Evolutionary conservation across 2,888 invertebrate genomes (phyloP).

Genomic region (Piscicola geometra): DNA sequence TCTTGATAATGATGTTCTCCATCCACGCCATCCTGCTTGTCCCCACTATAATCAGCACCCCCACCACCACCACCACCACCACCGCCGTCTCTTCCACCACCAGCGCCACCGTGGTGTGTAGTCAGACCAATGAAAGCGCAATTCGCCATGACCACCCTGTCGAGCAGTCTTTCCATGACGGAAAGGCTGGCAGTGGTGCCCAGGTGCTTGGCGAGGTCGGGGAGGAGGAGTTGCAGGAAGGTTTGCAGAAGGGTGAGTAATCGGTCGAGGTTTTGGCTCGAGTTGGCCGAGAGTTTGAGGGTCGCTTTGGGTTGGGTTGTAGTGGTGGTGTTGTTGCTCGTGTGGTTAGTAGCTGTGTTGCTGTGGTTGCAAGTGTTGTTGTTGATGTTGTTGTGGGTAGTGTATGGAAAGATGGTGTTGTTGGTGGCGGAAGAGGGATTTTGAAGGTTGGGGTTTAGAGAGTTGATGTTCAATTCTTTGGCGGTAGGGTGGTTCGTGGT

Average conservation of each 20-base stretch:
- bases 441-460: too few species aligned
- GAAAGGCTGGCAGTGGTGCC: conserved; percentile 6
- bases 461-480: too few species aligned
- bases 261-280: neutral
- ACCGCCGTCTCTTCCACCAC: neutral
- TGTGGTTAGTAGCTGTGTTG: too few species aligned
- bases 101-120: neutral
- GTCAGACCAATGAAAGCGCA: conserved; percentile 29
- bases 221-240: conserved; percentile 21
- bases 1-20: neutral
- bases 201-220: conserved; percentile 13
- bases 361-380: neutral
- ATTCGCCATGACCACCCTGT: conserved; percentile 29
- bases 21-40: neutral
- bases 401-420: too few species aligned
- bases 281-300: neutral
- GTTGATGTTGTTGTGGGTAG: neutral
- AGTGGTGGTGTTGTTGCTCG: too few species aligned
- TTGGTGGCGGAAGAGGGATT: neutral
- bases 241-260: neutral
- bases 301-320: too few species aligned
- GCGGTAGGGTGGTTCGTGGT: neutral
- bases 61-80: neutral
- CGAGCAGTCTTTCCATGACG: conserved; percentile 29
- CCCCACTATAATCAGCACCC: neutral